Conservation (phyloP, 2,113 vertebrate genomes). For the Rhabdornis inornatus region DNA sequence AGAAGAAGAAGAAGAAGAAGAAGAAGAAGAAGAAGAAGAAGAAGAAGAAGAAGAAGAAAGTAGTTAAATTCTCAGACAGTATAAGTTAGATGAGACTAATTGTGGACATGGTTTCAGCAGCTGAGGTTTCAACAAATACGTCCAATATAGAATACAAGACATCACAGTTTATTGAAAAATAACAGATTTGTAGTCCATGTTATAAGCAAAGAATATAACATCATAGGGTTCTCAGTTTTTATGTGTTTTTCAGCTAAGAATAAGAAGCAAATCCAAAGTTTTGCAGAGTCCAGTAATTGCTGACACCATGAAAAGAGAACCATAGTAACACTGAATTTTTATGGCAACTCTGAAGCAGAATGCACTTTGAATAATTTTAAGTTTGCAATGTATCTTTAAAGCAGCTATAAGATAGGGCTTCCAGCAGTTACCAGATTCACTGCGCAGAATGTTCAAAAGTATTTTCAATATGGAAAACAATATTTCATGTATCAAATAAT, state of each 20-base stretch:
- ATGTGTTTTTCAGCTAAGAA: neutral
- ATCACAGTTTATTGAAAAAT: neutral
- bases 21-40: too few species aligned
- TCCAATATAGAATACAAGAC: neutral
- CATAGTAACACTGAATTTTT: neutral
- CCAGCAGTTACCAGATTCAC: neutral
- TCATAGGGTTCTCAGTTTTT: neutral
- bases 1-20: too few species aligned
- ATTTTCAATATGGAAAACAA: neutral
- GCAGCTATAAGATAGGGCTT: neutral
- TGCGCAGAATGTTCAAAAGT: neutral
- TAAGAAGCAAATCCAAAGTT: neutral
- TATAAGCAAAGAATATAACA: neutral
- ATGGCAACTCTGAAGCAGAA: neutral
- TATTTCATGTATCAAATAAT: neutral
- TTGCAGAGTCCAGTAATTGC: neutral
- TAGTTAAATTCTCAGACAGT: neutral
- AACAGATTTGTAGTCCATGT: neutral
- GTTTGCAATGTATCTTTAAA: neutral
- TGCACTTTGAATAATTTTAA: neutral
- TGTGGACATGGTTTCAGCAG: neutral
- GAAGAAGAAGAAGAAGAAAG: neutral
- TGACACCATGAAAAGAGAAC: neutral
- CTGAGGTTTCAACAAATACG: neutral
- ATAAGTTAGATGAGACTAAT: neutral